These are phyloP conservation scores for Heloderma charlesbogerti DNA, from an alignment of 2,113 vertebrate genomes.

Conservation along the genomic window DNA sequence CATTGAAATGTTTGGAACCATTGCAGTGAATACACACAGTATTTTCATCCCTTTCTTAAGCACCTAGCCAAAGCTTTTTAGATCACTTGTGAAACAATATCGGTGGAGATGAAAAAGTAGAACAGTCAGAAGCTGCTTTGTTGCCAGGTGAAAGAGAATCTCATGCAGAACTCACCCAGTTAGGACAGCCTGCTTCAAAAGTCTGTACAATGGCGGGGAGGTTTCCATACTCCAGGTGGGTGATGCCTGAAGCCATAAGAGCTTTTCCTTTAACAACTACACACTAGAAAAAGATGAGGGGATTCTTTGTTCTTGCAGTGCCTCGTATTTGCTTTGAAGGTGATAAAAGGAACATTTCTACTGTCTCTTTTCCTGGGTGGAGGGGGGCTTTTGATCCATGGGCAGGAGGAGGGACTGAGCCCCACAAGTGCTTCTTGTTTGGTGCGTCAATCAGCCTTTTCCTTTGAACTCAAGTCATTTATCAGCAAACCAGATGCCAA, in stretches of 20 bases:
- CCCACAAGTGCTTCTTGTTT: constrained; percentile 17
- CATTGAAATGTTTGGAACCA: neutral
- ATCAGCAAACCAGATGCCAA: neutral
- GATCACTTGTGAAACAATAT: neutral
- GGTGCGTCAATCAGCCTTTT: constrained; percentile 12
- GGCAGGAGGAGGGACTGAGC: constrained; percentile 34
- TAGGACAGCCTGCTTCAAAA: neutral
- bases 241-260: neutral
- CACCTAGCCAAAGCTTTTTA: neutral
- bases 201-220: neutral
- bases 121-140: constrained; percentile 18
- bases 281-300: neutral
- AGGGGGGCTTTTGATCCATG: constrained; percentile 50
- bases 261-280: neutral
- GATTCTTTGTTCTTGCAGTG: neutral
- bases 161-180: neutral
- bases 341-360: neutral
- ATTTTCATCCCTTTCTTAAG: neutral
- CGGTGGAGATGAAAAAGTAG: neutral
- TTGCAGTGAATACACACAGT: neutral
- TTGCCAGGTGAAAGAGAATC: neutral
- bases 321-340: neutral
- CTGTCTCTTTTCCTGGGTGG: neutral
- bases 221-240: constrained; percentile 11
- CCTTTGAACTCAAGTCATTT: neutral